Conservation (phyloP, 2,888 invertebrate species). For the Drosophila leonis region DNA sequence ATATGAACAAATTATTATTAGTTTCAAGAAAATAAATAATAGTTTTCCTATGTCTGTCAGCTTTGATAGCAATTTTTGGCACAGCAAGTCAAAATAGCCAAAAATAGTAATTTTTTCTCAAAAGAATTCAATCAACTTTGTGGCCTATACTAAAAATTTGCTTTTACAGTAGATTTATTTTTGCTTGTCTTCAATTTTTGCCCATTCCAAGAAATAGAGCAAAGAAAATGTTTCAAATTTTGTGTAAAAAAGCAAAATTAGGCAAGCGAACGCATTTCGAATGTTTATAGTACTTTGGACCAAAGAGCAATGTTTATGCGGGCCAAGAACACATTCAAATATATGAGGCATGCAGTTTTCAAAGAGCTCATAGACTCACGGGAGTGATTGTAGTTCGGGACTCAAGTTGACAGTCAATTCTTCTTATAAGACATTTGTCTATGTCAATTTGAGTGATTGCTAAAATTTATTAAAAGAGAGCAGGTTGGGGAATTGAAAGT, state of each 20-base stretch:
- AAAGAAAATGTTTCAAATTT: not conserved
- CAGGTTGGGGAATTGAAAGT: not conserved
- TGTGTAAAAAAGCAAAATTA: not conserved
- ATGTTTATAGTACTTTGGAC: not conserved
- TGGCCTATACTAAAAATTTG: too few species aligned
- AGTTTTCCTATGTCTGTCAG: too few species aligned
- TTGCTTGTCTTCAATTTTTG: not conserved
- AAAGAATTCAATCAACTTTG: too few species aligned
- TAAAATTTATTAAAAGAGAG: not conserved
- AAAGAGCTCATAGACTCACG: not conserved
- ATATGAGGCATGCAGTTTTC: not conserved
- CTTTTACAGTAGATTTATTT: not conserved
- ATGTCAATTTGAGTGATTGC: not conserved
- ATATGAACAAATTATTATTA: too few species aligned
- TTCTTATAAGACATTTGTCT: not conserved
- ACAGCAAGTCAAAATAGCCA: too few species aligned
- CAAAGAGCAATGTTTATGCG: not conserved
- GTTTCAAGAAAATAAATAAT: too few species aligned
- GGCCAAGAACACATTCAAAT: not conserved
- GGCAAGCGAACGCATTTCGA: not conserved
- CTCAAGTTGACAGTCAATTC: not conserved
- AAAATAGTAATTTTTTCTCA: too few species aligned
- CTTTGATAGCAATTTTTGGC: too few species aligned
- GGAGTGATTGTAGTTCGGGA: not conserved
- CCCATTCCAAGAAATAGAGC: not conserved